Percentiles rank a stretch among this genome's conserved stretches.
Evolutionary conservation across 2,888 invertebrate genomes (phyloP).

Genomic region (Pachliopta kotzebuea): DNA sequence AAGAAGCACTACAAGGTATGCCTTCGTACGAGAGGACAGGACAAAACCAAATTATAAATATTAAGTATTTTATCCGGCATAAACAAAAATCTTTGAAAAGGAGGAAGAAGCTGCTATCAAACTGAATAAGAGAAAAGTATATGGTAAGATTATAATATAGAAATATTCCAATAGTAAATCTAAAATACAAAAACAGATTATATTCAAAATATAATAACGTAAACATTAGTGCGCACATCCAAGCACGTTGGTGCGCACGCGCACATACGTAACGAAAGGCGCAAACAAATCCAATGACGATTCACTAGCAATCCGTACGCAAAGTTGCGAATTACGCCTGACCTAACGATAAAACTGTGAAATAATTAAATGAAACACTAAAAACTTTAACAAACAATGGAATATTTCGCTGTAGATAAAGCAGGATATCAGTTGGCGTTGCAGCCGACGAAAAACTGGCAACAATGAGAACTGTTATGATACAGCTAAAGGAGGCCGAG

Average conservation of each 20-base stretch:
- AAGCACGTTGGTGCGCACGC: not conserved
- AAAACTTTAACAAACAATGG: slow-evolving; percentile 30
- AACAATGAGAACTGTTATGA: not conserved
- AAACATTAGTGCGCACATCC: no score
- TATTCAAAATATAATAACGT: not conserved
- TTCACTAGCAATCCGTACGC: slow-evolving; percentile 2
- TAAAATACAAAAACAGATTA: not conserved
- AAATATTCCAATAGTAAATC: not conserved
- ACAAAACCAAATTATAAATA: not conserved
- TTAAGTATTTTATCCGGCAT: no score
- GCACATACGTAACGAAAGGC: not conserved
- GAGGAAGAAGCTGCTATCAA: no score
- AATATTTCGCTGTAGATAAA: slow-evolving; percentile 30
- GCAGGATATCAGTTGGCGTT: slow-evolving; percentile 11
- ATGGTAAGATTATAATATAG: no score
- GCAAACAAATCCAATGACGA: slow-evolving; percentile 17
- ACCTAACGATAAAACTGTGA: slow-evolving; percentile 22
- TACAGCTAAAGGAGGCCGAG: not conserved
- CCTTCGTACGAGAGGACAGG: not conserved
- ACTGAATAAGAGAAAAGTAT: no score
- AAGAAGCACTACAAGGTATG: not conserved
- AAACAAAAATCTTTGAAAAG: no score
- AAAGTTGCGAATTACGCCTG: slow-evolving; percentile 20
- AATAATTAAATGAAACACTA: slow-evolving; percentile 9
- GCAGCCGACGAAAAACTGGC: slow-evolving; percentile 1